Evolutionary conservation across 37 sponge, comb jelly and placozoan species (phyloP).

Genomic region (Ianthella basta): DNA sequence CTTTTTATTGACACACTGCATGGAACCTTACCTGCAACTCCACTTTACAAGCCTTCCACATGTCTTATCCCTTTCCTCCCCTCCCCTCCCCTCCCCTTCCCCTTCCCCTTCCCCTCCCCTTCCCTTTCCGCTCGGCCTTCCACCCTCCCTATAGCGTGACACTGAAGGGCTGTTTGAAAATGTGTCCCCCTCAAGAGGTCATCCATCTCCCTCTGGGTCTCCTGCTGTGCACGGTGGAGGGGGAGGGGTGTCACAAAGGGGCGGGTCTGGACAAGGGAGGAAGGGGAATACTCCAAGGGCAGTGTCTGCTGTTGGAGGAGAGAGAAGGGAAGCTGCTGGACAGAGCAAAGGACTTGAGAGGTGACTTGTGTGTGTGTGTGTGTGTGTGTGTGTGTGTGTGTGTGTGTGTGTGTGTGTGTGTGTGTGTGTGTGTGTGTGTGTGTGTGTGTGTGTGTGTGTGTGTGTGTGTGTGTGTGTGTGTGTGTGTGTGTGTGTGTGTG

Average conservation of each 20-base stretch:
- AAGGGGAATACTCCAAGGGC: background rate
- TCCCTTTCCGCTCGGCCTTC: background rate
- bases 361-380: constrained; percentile 12
- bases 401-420: constrained; percentile 38
- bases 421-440: constrained; percentile 34
- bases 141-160: background rate
- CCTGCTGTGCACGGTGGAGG: background rate
- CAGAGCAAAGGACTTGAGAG: background rate
- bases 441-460: constrained; percentile 8
- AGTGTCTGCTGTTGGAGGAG: background rate
- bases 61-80: background rate
- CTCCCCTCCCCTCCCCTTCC: background rate
- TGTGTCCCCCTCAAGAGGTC: background rate
- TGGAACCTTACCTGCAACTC: too few relatives aligned
- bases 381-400: constrained; percentile 8
- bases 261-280: background rate
- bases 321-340: background rate
- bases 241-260: background rate
- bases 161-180: background rate
- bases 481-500: constrained; percentile 41
- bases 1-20: too few relatives aligned
- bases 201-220: too few relatives aligned
- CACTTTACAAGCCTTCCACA: too few relatives aligned
- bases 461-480: constrained; percentile 30
- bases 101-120: background rate